These are phyloP conservation scores for Acleris cristana DNA, from an alignment of 2,888 invertebrate species.

Conservation along the genomic window DNA sequence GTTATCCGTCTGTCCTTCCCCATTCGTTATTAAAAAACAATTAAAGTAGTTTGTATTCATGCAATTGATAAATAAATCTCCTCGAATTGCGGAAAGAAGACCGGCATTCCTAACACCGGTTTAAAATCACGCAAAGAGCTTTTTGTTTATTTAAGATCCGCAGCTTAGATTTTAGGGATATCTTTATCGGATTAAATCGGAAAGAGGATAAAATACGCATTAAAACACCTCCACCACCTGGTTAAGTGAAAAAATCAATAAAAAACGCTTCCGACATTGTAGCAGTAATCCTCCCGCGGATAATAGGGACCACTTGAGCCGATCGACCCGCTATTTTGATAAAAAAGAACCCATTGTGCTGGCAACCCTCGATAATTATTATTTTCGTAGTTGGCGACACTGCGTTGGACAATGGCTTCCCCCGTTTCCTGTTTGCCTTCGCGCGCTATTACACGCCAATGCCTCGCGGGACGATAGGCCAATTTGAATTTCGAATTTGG, in stretches of 20 bases:
- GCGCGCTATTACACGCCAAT: constrained; percentile 83
- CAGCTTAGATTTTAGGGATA: constrained; percentile 47
- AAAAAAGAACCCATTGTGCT: constrained; percentile 69
- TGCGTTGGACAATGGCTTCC: constrained; percentile 72
- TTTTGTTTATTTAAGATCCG: constrained; percentile 23
- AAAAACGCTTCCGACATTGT: constrained; percentile 69
- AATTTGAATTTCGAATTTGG: constrained; percentile 79
- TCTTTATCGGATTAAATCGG: constrained; percentile 69
- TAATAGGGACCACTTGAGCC: constrained; percentile 82
- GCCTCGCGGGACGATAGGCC: constrained; percentile 74
- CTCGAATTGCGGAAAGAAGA: not conserved
- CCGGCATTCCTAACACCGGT: not conserved
- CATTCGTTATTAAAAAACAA: no score
- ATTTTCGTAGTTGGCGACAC: constrained; percentile 83
- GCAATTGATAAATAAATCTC: no score
- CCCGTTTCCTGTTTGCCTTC: constrained; percentile 82
- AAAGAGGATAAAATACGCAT: constrained; percentile 70
- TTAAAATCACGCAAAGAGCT: constrained; percentile 23
- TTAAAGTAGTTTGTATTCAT: no score
- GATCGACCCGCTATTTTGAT: constrained; percentile 77
- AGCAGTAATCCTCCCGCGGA: constrained; percentile 74
- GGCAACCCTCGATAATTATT: constrained; percentile 81
- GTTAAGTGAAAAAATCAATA: constrained; percentile 61
- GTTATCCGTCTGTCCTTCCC: no score
- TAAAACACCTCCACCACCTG: constrained; percentile 76